These are phyloP conservation scores for Melieria omissa DNA, from an alignment of 2,888 invertebrate species.

Conservation along the genomic window DNA sequence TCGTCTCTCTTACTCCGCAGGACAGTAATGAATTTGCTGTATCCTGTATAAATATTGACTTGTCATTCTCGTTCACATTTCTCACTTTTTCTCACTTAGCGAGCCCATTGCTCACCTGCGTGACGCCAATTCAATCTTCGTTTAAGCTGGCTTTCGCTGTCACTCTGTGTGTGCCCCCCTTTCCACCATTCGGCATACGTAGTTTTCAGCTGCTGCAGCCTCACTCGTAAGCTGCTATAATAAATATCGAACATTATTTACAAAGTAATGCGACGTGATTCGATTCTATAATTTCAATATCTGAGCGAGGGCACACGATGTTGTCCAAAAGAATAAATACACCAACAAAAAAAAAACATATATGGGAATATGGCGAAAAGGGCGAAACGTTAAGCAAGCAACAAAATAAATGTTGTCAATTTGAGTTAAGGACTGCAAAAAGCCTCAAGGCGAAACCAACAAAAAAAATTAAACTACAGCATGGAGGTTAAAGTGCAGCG, in stretches of 20 bases:
- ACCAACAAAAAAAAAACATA: slow-evolving; percentile 19
- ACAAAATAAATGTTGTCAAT: slow-evolving; percentile 57
- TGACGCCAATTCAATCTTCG: too few relatives aligned
- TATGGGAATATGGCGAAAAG: slow-evolving; percentile 22
- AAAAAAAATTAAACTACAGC: neutral
- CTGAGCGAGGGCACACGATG: slow-evolving; percentile 14
- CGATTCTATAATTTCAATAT: slow-evolving; percentile 59
- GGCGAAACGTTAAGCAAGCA: slow-evolving; percentile 47
- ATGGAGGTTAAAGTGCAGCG: neutral
- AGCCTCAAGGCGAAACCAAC: neutral
- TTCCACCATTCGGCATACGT: too few relatives aligned
- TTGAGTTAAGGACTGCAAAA: slow-evolving; percentile 33
- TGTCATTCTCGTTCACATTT: too few relatives aligned
- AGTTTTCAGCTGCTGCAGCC: neutral
- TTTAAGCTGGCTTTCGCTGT: too few relatives aligned
- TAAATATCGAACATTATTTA: slow-evolving; percentile 56
- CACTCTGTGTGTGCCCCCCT: too few relatives aligned
- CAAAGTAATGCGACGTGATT: slow-evolving; percentile 59
- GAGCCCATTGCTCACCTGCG: too few relatives aligned
- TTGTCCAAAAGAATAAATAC: neutral
- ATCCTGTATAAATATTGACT: too few relatives aligned
- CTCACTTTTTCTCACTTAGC: too few relatives aligned
- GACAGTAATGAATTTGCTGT: too few relatives aligned
- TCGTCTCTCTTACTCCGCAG: neutral
- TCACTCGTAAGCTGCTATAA: slow-evolving; percentile 17